These are phyloP conservation scores for Datnioides undecimradiatus DNA, from an alignment of 2,113 vertebrate genomes.

Conservation along the genomic window DNA sequence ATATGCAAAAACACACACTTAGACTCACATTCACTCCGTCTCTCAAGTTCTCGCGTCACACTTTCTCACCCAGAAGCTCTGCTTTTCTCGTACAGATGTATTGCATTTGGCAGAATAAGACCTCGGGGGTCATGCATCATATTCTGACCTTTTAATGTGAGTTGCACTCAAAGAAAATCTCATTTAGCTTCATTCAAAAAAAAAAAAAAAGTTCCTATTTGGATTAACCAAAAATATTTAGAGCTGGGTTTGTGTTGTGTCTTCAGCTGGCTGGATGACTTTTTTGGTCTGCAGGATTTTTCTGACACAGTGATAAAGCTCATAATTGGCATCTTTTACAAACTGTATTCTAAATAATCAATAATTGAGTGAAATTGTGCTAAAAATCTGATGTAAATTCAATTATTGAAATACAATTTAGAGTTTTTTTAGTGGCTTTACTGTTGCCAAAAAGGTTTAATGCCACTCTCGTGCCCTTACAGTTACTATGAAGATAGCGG, in stretches of 20 bases:
- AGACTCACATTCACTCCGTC: background rate
- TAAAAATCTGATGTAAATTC: too few species aligned
- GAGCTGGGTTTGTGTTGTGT: background rate
- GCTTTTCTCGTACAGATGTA: background rate
- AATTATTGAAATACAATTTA: background rate
- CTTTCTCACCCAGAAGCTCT: background rate
- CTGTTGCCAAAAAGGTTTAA: background rate
- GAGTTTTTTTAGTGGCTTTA: background rate
- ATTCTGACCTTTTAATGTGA: background rate
- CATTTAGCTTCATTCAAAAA: background rate
- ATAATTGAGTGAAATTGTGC: background rate
- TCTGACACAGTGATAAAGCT: background rate
- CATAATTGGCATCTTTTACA: background rate
- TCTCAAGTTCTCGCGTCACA: slow-evolving; percentile 12
- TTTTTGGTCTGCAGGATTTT: background rate
- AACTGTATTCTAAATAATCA: background rate
- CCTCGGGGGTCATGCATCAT: background rate
- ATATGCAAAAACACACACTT: slow-evolving; percentile 29
- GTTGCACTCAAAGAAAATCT: background rate
- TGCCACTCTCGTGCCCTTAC: background rate
- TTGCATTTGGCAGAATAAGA: background rate
- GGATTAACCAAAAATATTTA: background rate
- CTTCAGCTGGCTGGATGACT: background rate
- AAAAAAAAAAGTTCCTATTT: too few species aligned
- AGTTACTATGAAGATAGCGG: background rate